Conservation (phyloP, 2,797 vertebrate genomes). For the Brachyalestes nurse region DNA sequence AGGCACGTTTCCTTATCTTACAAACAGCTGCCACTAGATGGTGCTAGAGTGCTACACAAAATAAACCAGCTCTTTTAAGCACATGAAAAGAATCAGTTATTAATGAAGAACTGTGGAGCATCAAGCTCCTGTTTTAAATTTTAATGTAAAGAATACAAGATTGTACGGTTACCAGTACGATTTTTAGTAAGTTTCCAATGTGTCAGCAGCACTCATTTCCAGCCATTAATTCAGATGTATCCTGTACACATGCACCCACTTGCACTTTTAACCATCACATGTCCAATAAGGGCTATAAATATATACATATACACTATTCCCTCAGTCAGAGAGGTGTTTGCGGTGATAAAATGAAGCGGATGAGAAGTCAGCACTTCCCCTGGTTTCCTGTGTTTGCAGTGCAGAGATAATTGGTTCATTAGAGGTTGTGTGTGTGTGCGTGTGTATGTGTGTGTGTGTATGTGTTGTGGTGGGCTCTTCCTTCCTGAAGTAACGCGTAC, state of each 20-base stretch:
- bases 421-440: slow-evolving; percentile 40
- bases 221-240: not conserved
- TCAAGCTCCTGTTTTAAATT: not conserved
- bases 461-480: slow-evolving; percentile 56
- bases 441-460: not conserved
- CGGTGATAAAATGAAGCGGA: slow-evolving; percentile 42
- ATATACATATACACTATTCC: not conserved
- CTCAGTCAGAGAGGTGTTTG: slow-evolving; percentile 4
- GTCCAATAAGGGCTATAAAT: slow-evolving; percentile 1
- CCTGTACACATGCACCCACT: not conserved
- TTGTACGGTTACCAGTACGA: not conserved
- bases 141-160: not conserved
- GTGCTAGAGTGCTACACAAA: slow-evolving; percentile 21
- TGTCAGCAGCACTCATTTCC: not conserved
- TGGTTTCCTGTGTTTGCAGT: slow-evolving; percentile 56
- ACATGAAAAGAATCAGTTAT: slow-evolving; percentile 1
- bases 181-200: not conserved
- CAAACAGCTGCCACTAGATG: slow-evolving; percentile 38
- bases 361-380: slow-evolving; percentile 45
- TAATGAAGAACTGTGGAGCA: not conserved
- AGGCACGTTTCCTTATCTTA: not conserved
- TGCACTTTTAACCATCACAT: not conserved
- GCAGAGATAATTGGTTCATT: slow-evolving; percentile 69
- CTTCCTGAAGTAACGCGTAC: slow-evolving; percentile 53
- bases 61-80: not conserved